These are phyloP conservation scores for Brenthis ino DNA, from an alignment of 2,888 invertebrate species.

Conservation along the genomic window DNA sequence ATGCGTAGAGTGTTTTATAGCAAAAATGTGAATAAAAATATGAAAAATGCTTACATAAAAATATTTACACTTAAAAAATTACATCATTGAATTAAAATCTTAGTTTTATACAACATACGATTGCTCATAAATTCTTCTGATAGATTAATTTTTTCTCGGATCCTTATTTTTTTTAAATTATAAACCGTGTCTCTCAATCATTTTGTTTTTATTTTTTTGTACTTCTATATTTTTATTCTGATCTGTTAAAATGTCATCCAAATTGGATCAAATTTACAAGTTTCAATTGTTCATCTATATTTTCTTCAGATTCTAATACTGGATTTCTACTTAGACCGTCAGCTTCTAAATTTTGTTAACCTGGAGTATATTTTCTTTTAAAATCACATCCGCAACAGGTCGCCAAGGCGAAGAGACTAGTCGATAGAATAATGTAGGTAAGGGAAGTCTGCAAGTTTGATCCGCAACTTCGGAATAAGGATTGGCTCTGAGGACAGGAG, in stretches of 20 bases:
- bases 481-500: conserved; percentile 88
- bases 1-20: too few relatives aligned
- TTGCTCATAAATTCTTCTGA: conserved; percentile 4
- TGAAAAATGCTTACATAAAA: too few relatives aligned
- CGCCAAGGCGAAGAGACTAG: conserved; percentile 87
- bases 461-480: conserved; percentile 86
- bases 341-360: conserved; percentile 33
- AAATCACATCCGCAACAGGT: conserved; percentile 85
- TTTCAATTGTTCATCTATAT: conserved; percentile 31
- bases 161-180: conserved; percentile 2
- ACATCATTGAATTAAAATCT: too few relatives aligned
- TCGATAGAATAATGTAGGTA: conserved; percentile 84
- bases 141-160: conserved; percentile 23
- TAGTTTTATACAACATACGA: too few relatives aligned
- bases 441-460: conserved; percentile 87
- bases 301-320: conserved; percentile 25
- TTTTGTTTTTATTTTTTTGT: neutral
- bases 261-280: conserved; percentile 25
- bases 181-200: neutral
- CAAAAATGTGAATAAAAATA: too few relatives aligned
- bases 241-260: conserved; percentile 27
- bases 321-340: conserved; percentile 34
- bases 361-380: conserved; percentile 32
- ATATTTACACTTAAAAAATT: too few relatives aligned
- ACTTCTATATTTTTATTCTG: conserved; percentile 24